phyloP scores from a whole-genome alignment of 2,113 vertebrate species.

The Tetraodon nigroviridis region DNA sequence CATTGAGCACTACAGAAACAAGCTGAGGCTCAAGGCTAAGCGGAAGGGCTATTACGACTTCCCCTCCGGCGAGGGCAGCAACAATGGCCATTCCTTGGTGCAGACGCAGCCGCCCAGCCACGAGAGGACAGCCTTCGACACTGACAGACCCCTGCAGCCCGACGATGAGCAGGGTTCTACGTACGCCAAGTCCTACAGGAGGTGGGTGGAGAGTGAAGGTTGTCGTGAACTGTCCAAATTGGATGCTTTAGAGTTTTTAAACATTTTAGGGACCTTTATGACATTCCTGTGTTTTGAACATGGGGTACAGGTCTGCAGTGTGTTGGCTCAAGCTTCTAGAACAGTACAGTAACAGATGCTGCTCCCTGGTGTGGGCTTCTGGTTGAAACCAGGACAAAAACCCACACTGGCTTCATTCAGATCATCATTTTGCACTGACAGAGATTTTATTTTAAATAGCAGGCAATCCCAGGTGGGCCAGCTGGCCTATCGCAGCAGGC shows the following conservation, averaged over 20 bases:
- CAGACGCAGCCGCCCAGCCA: constrained; percentile 77
- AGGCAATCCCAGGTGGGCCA: constrained; percentile 88
- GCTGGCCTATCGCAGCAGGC: constrained; percentile 88
- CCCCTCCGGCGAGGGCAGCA: constrained; percentile 77
- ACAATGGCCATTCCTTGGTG: constrained; percentile 54
- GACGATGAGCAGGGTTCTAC: constrained; percentile 85
- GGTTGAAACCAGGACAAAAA: no score
- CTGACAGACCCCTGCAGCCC: constrained; percentile 80
- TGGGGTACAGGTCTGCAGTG: no score
- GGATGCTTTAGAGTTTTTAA: no score
- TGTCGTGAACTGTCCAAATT: no score
- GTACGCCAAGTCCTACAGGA: constrained; percentile 85
- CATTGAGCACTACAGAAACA: constrained; percentile 98
- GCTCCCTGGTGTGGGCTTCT: no score
- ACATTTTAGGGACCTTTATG: no score
- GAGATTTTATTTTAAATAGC: constrained; percentile 28
- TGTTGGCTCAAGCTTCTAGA: no score
- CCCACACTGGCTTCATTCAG: neutral
- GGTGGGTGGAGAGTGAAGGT: constrained; percentile 70
- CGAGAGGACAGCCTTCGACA: constrained; percentile 80
- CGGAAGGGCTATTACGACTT: constrained; percentile 96
- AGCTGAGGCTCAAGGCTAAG: constrained; percentile 94
- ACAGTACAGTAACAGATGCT: no score
- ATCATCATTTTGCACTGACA: neutral
- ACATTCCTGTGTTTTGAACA: no score